phyloP scores from a whole-genome alignment of 2,888 invertebrate species.

The Octodonta nipae region DNA sequence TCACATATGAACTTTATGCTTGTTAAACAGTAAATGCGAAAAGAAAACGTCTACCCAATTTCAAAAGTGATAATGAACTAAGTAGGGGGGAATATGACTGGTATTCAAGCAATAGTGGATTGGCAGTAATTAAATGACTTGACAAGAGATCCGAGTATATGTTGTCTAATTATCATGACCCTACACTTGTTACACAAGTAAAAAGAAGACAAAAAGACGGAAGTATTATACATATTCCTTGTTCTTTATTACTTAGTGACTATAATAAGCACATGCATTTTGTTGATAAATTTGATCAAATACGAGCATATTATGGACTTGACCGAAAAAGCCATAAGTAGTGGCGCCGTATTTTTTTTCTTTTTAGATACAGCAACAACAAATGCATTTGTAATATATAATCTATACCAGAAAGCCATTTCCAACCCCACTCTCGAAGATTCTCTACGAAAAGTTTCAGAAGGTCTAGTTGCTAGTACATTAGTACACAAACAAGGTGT shows the following conservation, averaged over 20 bases:
- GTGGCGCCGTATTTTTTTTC: conserved; percentile 2
- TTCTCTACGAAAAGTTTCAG: conserved; percentile 2
- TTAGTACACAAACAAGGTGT: conserved; percentile 1
- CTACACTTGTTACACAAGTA: neutral
- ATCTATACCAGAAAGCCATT: neutral
- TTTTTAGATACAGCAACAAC: conserved; percentile 3
- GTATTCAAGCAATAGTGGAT: neutral
- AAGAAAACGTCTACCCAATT: neutral
- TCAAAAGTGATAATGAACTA: neutral
- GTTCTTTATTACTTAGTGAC: neutral
- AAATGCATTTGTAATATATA: conserved; percentile 4
- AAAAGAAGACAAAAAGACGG: neutral
- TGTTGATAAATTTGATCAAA: conserved; percentile 1
- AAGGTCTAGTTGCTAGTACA: conserved; percentile 1
- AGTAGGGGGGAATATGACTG: conserved; percentile 1
- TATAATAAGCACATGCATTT: neutral
- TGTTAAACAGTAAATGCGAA: conserved; percentile 1
- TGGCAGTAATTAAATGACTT: neutral
- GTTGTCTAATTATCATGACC: conserved; percentile 1
- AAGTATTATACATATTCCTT: neutral
- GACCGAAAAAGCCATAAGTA: too few species aligned
- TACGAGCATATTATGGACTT: neutral
- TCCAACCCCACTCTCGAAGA: conserved; percentile 1
- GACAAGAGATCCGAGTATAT: neutral
- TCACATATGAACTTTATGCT: neutral